Conservation (phyloP, 2,888 invertebrate genomes). For the Brenthis hecate region DNA sequence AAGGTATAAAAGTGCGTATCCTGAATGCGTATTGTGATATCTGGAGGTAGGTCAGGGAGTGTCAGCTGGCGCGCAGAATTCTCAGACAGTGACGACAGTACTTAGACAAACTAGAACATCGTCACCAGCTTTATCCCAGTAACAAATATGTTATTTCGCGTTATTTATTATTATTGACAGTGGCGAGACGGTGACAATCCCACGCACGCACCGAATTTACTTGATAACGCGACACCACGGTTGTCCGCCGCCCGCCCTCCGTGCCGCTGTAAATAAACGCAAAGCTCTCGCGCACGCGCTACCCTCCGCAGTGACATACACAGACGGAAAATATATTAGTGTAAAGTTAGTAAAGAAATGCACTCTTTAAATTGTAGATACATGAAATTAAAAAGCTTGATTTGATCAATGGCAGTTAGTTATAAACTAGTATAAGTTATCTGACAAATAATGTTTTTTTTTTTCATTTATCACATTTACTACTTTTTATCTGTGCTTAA, state of each 20-base stretch:
- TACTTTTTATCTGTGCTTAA: no score
- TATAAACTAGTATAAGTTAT: no score
- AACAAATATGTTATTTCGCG: slow-evolving; percentile 74
- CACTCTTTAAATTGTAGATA: no score
- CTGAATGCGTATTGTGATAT: slow-evolving; percentile 44
- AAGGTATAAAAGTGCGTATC: slow-evolving; percentile 6
- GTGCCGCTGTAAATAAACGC: slow-evolving; percentile 61
- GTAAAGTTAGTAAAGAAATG: neutral
- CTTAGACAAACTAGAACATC: slow-evolving; percentile 79
- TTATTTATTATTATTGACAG: slow-evolving; percentile 78
- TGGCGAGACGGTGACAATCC: slow-evolving; percentile 79
- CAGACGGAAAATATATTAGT: slow-evolving; percentile 22
- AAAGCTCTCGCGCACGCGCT: slow-evolving; percentile 34
- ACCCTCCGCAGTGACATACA: slow-evolving; percentile 22
- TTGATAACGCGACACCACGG: slow-evolving; percentile 51
- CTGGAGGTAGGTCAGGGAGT: slow-evolving; percentile 79
- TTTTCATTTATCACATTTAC: no score
- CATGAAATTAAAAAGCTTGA: no score
- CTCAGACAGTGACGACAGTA: slow-evolving; percentile 78
- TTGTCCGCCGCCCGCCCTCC: slow-evolving; percentile 53
- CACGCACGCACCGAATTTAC: slow-evolving; percentile 67
- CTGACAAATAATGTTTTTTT: no score
- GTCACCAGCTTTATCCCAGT: slow-evolving; percentile 73
- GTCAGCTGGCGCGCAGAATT: slow-evolving; percentile 68
- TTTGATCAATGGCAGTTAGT: no score